Evolutionary conservation across 2,113 vertebrate species (phyloP).

Genomic region (Lagopus muta): DNA sequence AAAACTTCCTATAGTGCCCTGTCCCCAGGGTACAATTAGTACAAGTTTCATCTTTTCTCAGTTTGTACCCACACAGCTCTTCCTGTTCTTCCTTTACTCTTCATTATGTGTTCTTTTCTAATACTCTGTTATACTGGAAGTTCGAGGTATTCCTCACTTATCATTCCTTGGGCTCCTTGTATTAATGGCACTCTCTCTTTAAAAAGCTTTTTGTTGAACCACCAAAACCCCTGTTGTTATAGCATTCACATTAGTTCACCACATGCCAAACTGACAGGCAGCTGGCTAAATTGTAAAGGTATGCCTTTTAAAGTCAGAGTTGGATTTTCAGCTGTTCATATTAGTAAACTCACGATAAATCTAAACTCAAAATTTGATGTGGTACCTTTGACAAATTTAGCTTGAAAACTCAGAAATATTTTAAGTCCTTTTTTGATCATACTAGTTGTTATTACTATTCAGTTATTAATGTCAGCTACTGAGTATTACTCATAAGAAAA

Average conservation of each 20-base stretch:
- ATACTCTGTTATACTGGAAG: neutral
- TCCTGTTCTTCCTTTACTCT: neutral
- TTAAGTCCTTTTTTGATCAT: neutral
- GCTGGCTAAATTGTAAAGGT: slow-evolving; percentile 5
- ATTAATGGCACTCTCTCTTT: neutral
- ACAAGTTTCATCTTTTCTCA: slow-evolving; percentile 24
- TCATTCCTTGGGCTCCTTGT: neutral
- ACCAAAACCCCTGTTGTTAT: neutral
- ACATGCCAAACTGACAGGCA: neutral
- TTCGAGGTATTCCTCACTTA: neutral
- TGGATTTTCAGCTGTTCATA: slow-evolving; percentile 32
- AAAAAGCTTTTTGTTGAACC: neutral
- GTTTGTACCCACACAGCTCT: slow-evolving; percentile 22
- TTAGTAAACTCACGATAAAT: neutral
- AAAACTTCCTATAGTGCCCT: slow-evolving; percentile 49
- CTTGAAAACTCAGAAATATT: neutral
- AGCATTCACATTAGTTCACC: accelerated
- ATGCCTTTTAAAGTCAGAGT: neutral
- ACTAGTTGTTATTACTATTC: neutral
- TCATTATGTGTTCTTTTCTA: neutral
- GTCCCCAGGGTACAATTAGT: slow-evolving; percentile 46
- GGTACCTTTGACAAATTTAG: neutral
- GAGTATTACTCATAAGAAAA: neutral
- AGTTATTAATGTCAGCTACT: neutral
- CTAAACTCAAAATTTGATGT: neutral